phyloP scores from a whole-genome alignment of 2,113 vertebrate genomes.

The Pelobates fuscus region DNA sequence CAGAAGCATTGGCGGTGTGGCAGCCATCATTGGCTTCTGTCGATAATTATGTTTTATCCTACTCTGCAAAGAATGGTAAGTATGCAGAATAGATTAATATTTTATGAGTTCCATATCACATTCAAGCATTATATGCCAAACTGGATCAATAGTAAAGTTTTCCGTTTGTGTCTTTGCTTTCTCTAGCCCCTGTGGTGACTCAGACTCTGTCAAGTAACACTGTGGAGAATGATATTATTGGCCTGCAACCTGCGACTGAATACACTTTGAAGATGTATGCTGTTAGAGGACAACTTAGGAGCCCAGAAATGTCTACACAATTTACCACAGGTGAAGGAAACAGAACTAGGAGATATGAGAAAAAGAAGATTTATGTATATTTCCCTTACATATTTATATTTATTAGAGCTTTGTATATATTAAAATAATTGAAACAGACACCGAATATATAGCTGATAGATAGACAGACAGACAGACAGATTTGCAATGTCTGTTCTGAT shows the following conservation, averaged over 20 bases:
- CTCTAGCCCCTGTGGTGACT: constrained; percentile 79
- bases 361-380: no score
- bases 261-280: constrained; percentile 86
- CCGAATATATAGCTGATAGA: no score
- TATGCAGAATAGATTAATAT: not conserved
- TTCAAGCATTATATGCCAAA: no score
- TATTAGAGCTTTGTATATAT: no score
- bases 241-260: constrained; percentile 81
- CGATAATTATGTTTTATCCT: constrained; percentile 90
- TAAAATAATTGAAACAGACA: no score
- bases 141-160: not conserved
- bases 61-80: constrained; percentile 81
- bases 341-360: no score
- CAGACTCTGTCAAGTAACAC: constrained; percentile 87
- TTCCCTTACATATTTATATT: no score
- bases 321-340: constrained; percentile 84
- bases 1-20: constrained; percentile 86
- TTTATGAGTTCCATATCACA: not conserved
- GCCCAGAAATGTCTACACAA: constrained; percentile 75
- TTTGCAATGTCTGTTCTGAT: no score
- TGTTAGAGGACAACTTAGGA: constrained; percentile 80
- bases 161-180: not conserved
- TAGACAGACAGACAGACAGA: no score
- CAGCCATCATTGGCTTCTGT: constrained; percentile 91
- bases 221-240: constrained; percentile 83